Evolutionary conservation across 1,140 invertebrate genomes (phyloP).

Genomic region (Mercenaria mercenaria): DNA sequence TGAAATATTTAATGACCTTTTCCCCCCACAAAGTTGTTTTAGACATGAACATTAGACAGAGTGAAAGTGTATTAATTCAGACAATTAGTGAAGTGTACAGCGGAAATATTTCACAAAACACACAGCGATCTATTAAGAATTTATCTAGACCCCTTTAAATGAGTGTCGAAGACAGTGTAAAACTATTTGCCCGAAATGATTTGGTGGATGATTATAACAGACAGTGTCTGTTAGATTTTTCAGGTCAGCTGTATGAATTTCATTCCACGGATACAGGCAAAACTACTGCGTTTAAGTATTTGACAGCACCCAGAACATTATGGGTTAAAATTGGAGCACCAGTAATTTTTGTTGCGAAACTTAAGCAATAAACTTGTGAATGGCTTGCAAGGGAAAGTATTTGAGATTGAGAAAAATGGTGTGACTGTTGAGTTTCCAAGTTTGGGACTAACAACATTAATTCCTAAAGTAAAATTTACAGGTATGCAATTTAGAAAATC

Average conservation of each 20-base stretch:
- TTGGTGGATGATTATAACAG: neutral
- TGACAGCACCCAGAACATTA: neutral
- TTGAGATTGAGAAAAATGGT: neutral
- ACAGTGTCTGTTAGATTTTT: neutral
- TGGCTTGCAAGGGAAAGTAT: neutral
- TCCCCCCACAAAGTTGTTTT: slow-evolving; percentile 20
- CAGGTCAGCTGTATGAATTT: neutral
- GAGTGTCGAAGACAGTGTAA: neutral
- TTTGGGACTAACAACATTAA: neutral
- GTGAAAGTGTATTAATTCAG: neutral
- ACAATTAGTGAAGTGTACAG: neutral
- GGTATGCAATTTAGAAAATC: too few relatives aligned
- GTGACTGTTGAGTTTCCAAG: neutral
- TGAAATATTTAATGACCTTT: neutral
- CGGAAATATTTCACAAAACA: neutral
- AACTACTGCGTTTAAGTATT: neutral
- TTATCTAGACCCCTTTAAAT: neutral
- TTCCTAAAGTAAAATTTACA: neutral
- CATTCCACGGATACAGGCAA: neutral
- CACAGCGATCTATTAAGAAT: neutral
- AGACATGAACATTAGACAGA: neutral
- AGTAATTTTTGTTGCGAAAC: neutral
- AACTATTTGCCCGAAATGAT: neutral
- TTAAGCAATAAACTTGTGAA: neutral
- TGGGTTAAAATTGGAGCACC: neutral